Conservation (phyloP, 2,888 invertebrate species). For the Salticus scenicus region DNA sequence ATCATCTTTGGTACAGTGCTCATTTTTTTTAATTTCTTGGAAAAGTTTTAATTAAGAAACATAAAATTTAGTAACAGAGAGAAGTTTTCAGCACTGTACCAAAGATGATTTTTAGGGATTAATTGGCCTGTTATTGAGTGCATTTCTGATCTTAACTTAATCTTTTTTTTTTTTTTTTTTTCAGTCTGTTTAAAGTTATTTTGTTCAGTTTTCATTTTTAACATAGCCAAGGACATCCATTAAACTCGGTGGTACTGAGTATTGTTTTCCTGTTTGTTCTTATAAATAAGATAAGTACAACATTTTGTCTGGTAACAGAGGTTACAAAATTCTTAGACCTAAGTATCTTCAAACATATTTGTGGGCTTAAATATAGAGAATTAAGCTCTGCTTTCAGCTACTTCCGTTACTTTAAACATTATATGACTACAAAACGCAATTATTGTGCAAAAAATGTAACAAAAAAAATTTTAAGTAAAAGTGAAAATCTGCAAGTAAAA, state of each 20-base stretch:
- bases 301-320: background rate
- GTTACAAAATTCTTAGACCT: background rate
- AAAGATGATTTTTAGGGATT: background rate
- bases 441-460: background rate
- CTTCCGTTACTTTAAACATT: background rate
- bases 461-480: background rate
- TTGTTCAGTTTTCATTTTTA: background rate
- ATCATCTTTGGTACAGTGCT: background rate
- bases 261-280: background rate
- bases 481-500: slow-evolving; percentile 10
- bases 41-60: background rate
- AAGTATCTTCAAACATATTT: background rate
- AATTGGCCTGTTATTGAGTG: background rate
- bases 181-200: too few species aligned
- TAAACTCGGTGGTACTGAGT: background rate
- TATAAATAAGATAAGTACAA: slow-evolving; percentile 1
- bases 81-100: background rate
- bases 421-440: background rate
- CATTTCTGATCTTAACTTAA: background rate
- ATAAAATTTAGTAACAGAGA: background rate
- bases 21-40: background rate
- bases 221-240: background rate
- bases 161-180: background rate
- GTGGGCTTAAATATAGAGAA: background rate
- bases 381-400: slow-evolving; percentile 6